Conservation (phyloP, 2,888 invertebrate species). For the Drosophila percnosoma region DNA sequence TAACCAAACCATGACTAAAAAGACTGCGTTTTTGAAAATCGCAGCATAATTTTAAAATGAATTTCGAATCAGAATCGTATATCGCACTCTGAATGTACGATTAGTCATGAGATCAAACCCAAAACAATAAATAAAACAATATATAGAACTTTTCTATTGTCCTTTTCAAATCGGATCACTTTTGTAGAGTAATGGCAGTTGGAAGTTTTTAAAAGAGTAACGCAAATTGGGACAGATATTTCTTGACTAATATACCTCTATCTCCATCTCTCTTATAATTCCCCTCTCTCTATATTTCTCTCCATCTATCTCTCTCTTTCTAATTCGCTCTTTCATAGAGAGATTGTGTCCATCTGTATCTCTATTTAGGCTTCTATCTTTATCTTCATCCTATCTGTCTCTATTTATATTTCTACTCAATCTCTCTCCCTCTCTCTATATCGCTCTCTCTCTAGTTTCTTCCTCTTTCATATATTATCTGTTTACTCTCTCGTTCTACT, state of each 20-base stretch:
- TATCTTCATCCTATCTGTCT: neutral
- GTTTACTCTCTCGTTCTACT: conserved; percentile 11
- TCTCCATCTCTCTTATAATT: neutral
- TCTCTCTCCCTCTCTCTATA: neutral
- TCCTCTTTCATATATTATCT: neutral
- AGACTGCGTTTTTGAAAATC: neutral
- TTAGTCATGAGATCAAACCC: too few relatives aligned
- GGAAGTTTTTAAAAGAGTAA: neutral
- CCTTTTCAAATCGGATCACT: neutral
- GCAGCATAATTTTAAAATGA: neutral
- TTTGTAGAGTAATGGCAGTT: neutral
- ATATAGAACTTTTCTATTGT: fast-evolving
- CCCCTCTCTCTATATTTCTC: neutral
- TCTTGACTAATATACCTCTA: neutral
- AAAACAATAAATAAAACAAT: too few relatives aligned
- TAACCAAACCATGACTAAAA: neutral
- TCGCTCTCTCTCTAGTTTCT: neutral
- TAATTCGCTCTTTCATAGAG: neutral
- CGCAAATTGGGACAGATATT: neutral
- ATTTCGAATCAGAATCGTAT: neutral
- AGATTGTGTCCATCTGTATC: neutral
- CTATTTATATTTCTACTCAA: neutral
- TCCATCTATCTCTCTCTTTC: neutral
- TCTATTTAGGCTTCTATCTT: neutral
- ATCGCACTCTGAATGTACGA: too few relatives aligned